These are phyloP conservation scores for Eidolon helvum DNA, from an alignment of 2,113 vertebrate genomes.

Conservation along the genomic window DNA sequence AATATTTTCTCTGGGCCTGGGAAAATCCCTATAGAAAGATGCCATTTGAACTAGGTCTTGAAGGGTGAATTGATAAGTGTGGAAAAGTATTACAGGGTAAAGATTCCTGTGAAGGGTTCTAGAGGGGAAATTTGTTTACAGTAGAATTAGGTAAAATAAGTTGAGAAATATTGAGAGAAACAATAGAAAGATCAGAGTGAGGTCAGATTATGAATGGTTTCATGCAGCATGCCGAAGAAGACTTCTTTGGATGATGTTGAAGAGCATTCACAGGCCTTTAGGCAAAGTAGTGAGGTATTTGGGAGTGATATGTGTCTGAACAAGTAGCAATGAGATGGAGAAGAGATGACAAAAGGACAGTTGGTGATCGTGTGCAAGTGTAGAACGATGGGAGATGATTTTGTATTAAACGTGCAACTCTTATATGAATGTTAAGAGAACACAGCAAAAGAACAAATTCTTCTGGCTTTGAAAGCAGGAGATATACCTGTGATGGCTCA, in stretches of 20 bases:
- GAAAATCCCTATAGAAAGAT: background rate
- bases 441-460: background rate
- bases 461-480: background rate
- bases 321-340: background rate
- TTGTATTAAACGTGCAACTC: background rate
- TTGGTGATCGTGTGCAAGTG: no score
- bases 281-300: background rate
- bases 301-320: background rate
- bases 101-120: background rate
- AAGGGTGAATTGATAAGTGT: background rate
- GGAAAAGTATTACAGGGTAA: background rate
- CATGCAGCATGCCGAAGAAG: no score
- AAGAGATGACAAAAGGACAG: background rate
- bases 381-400: background rate
- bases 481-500: background rate
- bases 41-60: background rate
- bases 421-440: background rate
- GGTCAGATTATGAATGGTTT: background rate
- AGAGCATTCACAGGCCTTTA: background rate
- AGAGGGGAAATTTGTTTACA: background rate
- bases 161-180: background rate
- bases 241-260: background rate
- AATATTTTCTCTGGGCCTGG: background rate
- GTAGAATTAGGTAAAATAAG: background rate
- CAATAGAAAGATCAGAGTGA: background rate